A percentile compares a stretch with the other conserved stretches of the same genome.
phyloP scores from a whole-genome alignment of 2,113 vertebrate genomes.

The Naja naja region DNA sequence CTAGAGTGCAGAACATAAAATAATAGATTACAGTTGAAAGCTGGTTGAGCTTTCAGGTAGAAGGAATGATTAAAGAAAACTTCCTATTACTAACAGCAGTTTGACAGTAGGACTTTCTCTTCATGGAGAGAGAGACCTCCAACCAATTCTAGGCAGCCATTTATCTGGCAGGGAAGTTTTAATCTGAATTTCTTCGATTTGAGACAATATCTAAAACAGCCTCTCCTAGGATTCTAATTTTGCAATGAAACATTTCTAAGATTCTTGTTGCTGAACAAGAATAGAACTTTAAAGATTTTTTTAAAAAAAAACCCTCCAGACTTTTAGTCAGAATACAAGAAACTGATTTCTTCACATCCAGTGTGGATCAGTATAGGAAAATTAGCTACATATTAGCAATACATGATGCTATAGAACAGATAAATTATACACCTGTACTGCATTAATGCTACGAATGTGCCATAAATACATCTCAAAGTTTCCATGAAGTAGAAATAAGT shows the following conservation, averaged over 20 bases:
- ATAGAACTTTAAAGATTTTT: neutral
- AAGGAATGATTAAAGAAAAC: neutral
- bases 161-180: neutral
- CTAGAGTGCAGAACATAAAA: neutral
- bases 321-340: neutral
- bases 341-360: neutral
- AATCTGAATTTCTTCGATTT: neutral
- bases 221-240: neutral
- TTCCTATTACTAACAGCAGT: neutral
- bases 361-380: neutral
- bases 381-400: neutral
- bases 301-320: neutral
- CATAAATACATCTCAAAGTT: neutral
- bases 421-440: neutral
- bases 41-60: neutral
- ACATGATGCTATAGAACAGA: neutral
- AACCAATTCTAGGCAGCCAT: neutral
- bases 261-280: neutral
- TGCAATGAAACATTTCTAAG: neutral
- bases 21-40: neutral
- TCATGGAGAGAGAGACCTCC: neutral
- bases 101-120: neutral
- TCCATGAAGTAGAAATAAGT: neutral
- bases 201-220: neutral
- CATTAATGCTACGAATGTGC: neutral